Conservation (phyloP, 2,797 vertebrate species). For the Coracias cyanogaster region DNA sequence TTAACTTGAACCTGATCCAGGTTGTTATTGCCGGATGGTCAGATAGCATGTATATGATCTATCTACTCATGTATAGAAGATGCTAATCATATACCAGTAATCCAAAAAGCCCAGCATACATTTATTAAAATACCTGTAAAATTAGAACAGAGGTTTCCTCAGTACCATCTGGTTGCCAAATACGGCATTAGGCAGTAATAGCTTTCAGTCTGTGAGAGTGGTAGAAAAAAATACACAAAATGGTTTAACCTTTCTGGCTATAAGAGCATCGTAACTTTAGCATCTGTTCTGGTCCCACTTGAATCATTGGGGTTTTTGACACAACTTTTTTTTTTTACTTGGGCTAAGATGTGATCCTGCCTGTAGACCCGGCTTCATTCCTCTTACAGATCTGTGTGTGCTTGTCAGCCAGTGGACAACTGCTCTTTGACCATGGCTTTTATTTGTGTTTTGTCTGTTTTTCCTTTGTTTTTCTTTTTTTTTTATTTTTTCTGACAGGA, state of each 20-base stretch:
- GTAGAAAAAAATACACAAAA: background rate
- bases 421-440: rapidly evolving
- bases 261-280: background rate
- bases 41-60: background rate
- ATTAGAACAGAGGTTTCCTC: background rate
- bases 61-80: background rate
- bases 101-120: background rate
- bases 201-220: background rate
- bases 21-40: background rate
- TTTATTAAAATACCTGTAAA: background rate
- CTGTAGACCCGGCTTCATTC: background rate
- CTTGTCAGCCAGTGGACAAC: background rate
- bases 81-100: background rate
- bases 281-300: background rate
- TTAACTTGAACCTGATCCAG: background rate
- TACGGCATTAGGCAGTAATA: background rate
- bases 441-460: background rate
- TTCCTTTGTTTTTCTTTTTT: no score
- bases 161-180: background rate
- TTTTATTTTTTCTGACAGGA: background rate
- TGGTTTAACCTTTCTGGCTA: background rate
- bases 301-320: background rate
- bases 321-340: background rate
- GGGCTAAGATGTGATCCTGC: background rate
- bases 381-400: background rate